These are phyloP conservation scores for Poeciliopsis turrubarensis DNA, from an alignment of 2,113 vertebrate species.

Conservation along the genomic window DNA sequence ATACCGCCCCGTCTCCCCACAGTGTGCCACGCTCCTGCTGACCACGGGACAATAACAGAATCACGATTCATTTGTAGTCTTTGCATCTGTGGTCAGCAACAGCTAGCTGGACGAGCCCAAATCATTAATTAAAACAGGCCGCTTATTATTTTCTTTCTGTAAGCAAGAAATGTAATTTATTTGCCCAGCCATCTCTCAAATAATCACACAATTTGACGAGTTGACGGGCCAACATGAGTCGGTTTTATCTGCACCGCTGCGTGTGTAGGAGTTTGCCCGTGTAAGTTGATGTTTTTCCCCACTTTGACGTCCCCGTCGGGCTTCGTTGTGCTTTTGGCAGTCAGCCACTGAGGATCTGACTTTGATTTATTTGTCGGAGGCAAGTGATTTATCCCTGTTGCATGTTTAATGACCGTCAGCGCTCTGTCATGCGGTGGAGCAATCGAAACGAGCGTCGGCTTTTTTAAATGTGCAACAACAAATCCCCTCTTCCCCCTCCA, in stretches of 20 bases:
- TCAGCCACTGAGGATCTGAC: slow-evolving; percentile 15
- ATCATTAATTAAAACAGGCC: slow-evolving; percentile 6
- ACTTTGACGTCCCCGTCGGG: slow-evolving; percentile 15
- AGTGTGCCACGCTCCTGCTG: too few species aligned
- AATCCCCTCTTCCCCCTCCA: slow-evolving; percentile 6
- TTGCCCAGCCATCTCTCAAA: slow-evolving; percentile 5
- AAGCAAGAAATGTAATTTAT: neutral
- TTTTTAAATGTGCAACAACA: slow-evolving; percentile 23
- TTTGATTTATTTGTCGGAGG: slow-evolving; percentile 34
- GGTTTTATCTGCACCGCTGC: neutral
- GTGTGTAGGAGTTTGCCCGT: neutral
- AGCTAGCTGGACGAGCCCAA: neutral
- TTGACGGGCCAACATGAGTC: neutral
- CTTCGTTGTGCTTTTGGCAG: slow-evolving; percentile 20
- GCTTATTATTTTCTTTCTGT: neutral
- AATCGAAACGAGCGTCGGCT: neutral
- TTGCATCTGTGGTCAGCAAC: neutral
- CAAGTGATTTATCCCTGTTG: neutral
- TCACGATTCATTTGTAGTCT: neutral
- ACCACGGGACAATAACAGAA: neutral
- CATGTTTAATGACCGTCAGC: slow-evolving; percentile 20
- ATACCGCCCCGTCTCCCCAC: too few species aligned
- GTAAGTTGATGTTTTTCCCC: neutral
- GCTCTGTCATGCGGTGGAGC: slow-evolving; percentile 5
- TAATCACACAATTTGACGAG: neutral